phyloP scores from a whole-genome alignment of 1,140 invertebrate species.

The Caenorhabditis remanei region DNA sequence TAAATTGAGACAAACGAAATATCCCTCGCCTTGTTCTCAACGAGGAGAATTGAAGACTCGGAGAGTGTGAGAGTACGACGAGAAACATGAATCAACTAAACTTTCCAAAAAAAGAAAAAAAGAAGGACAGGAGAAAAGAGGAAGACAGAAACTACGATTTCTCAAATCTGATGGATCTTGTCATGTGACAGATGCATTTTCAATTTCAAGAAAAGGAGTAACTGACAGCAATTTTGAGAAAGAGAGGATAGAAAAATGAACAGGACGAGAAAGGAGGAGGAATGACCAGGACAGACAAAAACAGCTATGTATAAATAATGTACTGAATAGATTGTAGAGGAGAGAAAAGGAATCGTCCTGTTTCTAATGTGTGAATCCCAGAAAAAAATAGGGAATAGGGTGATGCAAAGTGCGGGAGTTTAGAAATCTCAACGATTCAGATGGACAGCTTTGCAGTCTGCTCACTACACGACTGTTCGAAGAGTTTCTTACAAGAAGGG shows the following conservation, averaged over 20 bases:
- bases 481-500: not conserved
- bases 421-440: slow-evolving; percentile 33
- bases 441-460: slow-evolving; percentile 49
- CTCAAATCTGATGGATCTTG: not conserved
- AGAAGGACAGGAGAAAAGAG: not conserved
- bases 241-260: not conserved
- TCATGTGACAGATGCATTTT: not conserved
- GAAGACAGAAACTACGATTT: slow-evolving; percentile 6
- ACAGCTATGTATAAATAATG: slow-evolving; percentile 2
- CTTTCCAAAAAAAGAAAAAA: slow-evolving; percentile 7
- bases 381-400: not conserved
- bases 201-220: not conserved
- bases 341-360: not conserved
- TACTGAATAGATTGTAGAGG: not conserved
- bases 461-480: slow-evolving; percentile 51
- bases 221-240: not conserved
- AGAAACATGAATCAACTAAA: slow-evolving; percentile 45
- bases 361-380: slow-evolving; percentile 53
- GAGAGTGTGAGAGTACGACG: slow-evolving; percentile 17
- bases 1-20: not conserved
- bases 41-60: slow-evolving; percentile 39
- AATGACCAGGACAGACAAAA: slow-evolving; percentile 42
- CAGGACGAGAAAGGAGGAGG: slow-evolving; percentile 21
- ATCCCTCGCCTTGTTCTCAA: slow-evolving; percentile 32
- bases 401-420: not conserved